Percentiles rank a stretch among this genome's conserved stretches.
These are phyloP conservation scores for Tipula unca DNA, from an alignment of 2,888 invertebrate species.

Conservation along the genomic window DNA sequence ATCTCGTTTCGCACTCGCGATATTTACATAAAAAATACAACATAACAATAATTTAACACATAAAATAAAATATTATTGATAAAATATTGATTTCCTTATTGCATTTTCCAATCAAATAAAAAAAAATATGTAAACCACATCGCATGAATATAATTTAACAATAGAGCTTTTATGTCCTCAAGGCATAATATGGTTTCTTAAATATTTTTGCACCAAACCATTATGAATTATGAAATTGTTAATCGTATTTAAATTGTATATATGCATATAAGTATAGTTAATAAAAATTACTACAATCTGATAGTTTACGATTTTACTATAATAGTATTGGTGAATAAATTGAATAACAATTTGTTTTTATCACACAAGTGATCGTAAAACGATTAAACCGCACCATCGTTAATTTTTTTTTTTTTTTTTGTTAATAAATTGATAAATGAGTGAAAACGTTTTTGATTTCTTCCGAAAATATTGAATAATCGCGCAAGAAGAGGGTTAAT, in stretches of 20 bases:
- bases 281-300: not conserved
- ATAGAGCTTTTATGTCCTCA: not conserved
- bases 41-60: not conserved
- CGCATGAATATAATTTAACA: constrained; percentile 14
- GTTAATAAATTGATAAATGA: not conserved
- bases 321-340: not conserved
- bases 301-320: not conserved
- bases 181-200: not conserved
- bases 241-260: not conserved
- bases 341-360: not conserved
- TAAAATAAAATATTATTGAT: not conserved
- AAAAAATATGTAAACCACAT: not conserved
- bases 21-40: not conserved
- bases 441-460: not conserved
- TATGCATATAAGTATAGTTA: not conserved
- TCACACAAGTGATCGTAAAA: not conserved
- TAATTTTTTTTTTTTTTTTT: too few relatives aligned
- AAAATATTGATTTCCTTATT: not conserved
- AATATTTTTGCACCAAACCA: not conserved
- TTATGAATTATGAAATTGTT: not conserved
- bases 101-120: not conserved
- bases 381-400: not conserved
- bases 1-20: not conserved
- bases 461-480: not conserved
- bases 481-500: not conserved